phyloP scores from a whole-genome alignment of 2,888 invertebrate genomes.

The Eumerus sabulonum region DNA sequence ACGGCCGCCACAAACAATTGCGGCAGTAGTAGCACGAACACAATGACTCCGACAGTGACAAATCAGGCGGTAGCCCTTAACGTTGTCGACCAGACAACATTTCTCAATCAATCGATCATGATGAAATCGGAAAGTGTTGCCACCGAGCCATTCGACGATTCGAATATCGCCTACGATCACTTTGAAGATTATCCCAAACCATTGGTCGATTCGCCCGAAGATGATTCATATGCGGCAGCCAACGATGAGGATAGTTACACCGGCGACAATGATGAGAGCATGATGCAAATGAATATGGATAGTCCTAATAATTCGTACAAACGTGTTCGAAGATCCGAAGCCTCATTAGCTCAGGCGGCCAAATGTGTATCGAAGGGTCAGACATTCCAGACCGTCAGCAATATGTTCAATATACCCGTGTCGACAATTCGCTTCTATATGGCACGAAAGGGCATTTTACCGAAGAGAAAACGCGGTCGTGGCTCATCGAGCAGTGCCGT shows the following conservation, averaged over 20 bases:
- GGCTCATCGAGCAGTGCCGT: constrained; percentile 79
- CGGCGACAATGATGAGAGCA: constrained; percentile 73
- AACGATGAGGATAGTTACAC: constrained; percentile 75
- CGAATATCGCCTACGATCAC: constrained; percentile 74
- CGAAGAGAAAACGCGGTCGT: constrained; percentile 88
- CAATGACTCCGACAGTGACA: constrained; percentile 38
- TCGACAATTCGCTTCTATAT: constrained; percentile 93
- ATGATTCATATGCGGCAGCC: constrained; percentile 72
- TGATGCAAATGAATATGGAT: constrained; percentile 57
- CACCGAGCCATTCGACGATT: constrained; percentile 75
- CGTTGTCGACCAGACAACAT: constrained; percentile 44
- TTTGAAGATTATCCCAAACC: constrained; percentile 72
- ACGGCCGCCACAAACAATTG: constrained; percentile 73
- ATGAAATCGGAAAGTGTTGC: constrained; percentile 58
- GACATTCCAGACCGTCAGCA: constrained; percentile 92
- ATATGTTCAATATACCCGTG: constrained; percentile 92
- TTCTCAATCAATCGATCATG: constrained; percentile 42
- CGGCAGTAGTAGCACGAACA: constrained; percentile 77
- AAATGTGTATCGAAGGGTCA: constrained; percentile 92
- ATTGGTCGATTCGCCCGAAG: constrained; percentile 39
- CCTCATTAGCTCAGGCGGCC: constrained; percentile 88
- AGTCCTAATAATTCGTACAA: constrained; percentile 74
- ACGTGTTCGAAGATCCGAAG: constrained; percentile 87
- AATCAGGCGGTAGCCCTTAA: constrained; percentile 54
- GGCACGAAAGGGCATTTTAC: constrained; percentile 91